Conservation (phyloP, 2,888 invertebrate species). For the Agrotis clavis region DNA sequence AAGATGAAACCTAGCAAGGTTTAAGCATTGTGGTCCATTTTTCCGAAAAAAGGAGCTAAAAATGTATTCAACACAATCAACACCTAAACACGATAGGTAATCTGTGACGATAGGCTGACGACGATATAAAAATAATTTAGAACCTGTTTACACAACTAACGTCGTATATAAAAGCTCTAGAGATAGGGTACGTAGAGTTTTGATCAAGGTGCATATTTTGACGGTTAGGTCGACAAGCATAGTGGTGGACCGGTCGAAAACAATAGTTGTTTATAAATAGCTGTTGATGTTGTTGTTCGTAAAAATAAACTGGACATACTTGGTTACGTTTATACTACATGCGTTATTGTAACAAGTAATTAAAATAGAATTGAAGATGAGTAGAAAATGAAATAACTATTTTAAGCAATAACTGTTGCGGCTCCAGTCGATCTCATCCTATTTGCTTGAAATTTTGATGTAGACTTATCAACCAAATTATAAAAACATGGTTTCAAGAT, state of each 20-base stretch:
- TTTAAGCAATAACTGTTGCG: no score
- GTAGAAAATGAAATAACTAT: background rate
- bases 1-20: no score
- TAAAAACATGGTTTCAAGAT: no score
- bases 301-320: conserved; percentile 53
- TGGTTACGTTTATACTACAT: conserved; percentile 2
- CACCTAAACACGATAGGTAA: no score
- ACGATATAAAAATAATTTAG: background rate
- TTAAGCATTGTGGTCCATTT: background rate
- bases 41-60: background rate
- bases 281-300: conserved; percentile 37
- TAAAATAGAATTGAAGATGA: background rate
- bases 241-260: conserved; percentile 11
- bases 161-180: no score
- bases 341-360: background rate
- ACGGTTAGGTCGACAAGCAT: conserved; percentile 6
- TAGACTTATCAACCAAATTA: no score
- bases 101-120: no score
- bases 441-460: no score
- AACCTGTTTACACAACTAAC: background rate
- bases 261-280: conserved; percentile 53
- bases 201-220: conserved; percentile 8
- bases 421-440: no score
- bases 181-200: background rate
- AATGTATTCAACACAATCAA: background rate